These are phyloP conservation scores for Scolopax mira DNA, from an alignment of 2,113 vertebrate genomes.

Conservation along the genomic window DNA sequence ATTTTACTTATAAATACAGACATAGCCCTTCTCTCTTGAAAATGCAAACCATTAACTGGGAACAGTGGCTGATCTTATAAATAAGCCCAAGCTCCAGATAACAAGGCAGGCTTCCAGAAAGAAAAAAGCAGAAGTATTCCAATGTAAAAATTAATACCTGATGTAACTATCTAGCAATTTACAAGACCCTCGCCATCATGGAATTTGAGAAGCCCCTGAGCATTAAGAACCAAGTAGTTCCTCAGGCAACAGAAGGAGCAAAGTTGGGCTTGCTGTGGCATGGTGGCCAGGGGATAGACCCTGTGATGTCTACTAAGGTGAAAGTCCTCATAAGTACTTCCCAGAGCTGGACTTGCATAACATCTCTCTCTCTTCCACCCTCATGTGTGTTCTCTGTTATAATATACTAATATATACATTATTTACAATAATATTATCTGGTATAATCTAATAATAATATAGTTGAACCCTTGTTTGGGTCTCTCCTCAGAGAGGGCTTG, in stretches of 20 bases:
- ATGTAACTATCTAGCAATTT: background rate
- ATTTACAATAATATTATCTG: constrained; percentile 20
- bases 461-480: background rate
- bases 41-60: background rate
- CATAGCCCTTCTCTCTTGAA: background rate
- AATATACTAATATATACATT: background rate
- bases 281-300: background rate
- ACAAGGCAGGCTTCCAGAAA: background rate
- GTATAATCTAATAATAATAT: constrained; percentile 12
- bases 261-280: background rate
- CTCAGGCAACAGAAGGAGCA: background rate
- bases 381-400: background rate
- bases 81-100: background rate
- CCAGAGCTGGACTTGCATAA: background rate
- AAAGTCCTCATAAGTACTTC: background rate
- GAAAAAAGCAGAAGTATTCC: background rate
- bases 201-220: background rate
- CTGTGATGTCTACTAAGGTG: background rate
- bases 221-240: background rate
- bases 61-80: background rate
- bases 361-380: background rate
- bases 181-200: background rate
- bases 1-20: background rate
- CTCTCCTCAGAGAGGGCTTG: background rate
- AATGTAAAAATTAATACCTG: background rate